phyloP scores from a whole-genome alignment of 2,888 invertebrate genomes.

The Drosophila maculinotata region DNA sequence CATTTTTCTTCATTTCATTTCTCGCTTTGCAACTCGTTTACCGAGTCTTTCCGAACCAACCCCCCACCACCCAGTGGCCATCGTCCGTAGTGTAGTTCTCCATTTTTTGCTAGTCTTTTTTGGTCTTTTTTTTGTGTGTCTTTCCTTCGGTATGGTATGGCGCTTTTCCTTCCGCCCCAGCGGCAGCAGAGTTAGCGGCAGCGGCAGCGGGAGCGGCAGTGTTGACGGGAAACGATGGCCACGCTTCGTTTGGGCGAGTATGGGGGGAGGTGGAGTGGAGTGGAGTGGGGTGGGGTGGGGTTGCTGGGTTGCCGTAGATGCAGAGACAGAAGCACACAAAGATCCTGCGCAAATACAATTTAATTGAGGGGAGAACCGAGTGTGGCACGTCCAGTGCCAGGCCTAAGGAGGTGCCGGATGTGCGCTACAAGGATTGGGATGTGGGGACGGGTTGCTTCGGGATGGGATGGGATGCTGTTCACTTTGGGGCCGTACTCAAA shows the following conservation, averaged over 20 bases:
- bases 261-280: conserved; percentile 4
- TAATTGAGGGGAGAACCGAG: conserved; percentile 66
- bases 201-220: conserved; percentile 25
- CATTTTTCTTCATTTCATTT: not conserved
- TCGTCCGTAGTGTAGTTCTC: conserved; percentile 53
- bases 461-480: conserved; percentile 19
- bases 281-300: conserved; percentile 7
- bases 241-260: conserved; percentile 35
- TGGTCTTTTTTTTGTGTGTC: conserved; percentile 42
- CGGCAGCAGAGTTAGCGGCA: conserved; percentile 16
- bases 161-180: conserved; percentile 67
- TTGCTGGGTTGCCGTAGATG: not conserved
- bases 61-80: conserved; percentile 16
- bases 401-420: conserved; percentile 46
- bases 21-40: not conserved
- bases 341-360: conserved; percentile 71
- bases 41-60: conserved; percentile 1
- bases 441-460: not conserved
- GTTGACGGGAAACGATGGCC: conserved; percentile 56
- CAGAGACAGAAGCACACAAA: conserved; percentile 28
- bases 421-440: conserved; percentile 1
- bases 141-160: conserved; percentile 63
- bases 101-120: conserved; percentile 53
- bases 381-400: conserved; percentile 21
- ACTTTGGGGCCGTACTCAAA: no score